Base-by-base conservation (phyloP, 2,797 vertebrate genomes). In the Capromys pilorides region DNA sequence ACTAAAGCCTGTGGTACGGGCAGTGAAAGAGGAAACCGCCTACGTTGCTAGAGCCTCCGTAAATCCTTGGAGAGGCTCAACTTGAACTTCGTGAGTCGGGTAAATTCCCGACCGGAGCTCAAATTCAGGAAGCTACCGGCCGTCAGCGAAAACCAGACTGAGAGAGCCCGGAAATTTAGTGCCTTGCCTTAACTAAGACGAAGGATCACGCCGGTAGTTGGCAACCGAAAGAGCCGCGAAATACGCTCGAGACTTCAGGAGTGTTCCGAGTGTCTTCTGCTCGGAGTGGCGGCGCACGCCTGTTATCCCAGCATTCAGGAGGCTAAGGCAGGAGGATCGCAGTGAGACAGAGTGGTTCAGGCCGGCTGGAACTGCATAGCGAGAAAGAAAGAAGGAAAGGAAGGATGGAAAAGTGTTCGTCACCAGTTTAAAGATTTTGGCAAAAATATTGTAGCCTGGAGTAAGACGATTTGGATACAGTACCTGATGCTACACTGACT, bases 81-180 rank as follows among this genome's bases (percentile, higher is more conserved):
- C 33, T 84, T 77, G 64, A 91, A 54, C 31, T 21, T 31, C 0
- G 0, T 19, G 54, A 81, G 12, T 89, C 81, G 67, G 86, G n/a
- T n/a, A n/a, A 57, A 59, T 84, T 96, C 69, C 64, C 66, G 51
- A 11, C 33, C 16, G n/a, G 64, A 91, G 39, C 67, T 79, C n/a
- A 9, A 78, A 49, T 92, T 95, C 22, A 0, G 66, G 64, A 90
- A 86, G 49, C 79, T 61, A 36, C 61, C 33, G 49, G 28, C 22
- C 33, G 45, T 85, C 86, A 31, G 31, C 28, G 62, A 84, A 94
- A 95, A 73, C 26, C n/a, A n/a, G 39, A 64, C 86, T 41, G 54
- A 73, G 61, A 64, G 22, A 1, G 16, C n/a, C 49, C 18, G 6
- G 41, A 79, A 31, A 21, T 49, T 39, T 77, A 49, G 31, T 49